Evolutionary conservation across 2,113 vertebrate species (phyloP), one percentile per base, ranked within the genome.

Genomic region (Panthera tigris): DNA sequence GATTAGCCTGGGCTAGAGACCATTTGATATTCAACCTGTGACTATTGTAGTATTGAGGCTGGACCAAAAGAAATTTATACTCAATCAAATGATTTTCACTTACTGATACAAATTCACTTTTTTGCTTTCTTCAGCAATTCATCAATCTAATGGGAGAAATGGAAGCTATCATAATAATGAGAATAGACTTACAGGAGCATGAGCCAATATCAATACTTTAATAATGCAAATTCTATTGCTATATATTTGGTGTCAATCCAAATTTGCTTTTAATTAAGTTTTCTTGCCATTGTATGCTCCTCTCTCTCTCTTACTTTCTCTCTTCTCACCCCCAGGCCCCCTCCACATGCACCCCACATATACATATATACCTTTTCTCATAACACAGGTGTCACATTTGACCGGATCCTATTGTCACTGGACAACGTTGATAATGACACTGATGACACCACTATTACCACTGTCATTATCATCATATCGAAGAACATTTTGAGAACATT

Each of bases 261-360:
- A 94, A 97, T 96, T 95, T 95, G 21, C 88, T 97, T 97, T 97
- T 97, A 97, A 97, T 97, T 96, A 97, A 95, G 65, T 94, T 97
- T 95, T 85, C 89, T 95, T 85, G 55, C 57, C 65, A 92, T 90
- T 84, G 33, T 21, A 66, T 33, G 25, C 25, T n/a, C 29, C 4
- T 66, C 12, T 74, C 13, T 74, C 13, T n/a, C 18, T 31, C 36
- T 31, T 39, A 25, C 9, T 45, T 13, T 52, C 15, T 92, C 27
- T 52, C 18, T 55, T 2, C 65, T 36, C 7, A 57, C 12, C 21
- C 27, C 74, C 13, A 6, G 7, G 3, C 27, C 5, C 25, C 39
- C 39, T 13, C 10, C 29, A 36, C 33, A 61, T 52, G 57, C 8
- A 19, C n/a, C 41, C 10, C 52, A 69, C 50, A 73, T 50, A 87